Evolutionary conservation across 2,888 invertebrate genomes (phyloP), one percentile per base, ranked within the genome.

Genomic region (Nipponacmea schrenckii): DNA sequence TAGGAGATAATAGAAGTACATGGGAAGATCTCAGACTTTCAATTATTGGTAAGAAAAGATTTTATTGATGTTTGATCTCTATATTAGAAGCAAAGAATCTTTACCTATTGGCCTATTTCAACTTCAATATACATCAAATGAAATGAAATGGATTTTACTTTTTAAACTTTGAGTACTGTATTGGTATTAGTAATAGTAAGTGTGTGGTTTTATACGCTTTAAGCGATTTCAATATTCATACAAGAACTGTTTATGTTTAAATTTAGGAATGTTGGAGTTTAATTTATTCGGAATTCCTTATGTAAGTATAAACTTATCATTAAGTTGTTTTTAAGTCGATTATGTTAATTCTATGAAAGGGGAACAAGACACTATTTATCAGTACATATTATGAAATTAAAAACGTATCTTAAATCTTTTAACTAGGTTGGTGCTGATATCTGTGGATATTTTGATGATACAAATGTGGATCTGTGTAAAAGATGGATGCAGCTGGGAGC

Each of bases 231-330:
- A n/a, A n/a, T n/a, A n/a, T n/a, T n/a, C n/a, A n/a, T n/a, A n/a
- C n/a, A n/a, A n/a, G n/a, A 8, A 7, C 39, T 39, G 10, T 39
- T 39, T 39, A 39, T 39, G 4, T 39, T 39, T 10, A 39, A 62
- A 77, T 75, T n/a, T 80, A 82, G 86, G 86, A 8, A 87, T 94
- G 75, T 88, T 95, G 62, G 92, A 92, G 84, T 94, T 93, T 89
- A 93, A 93, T 83, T 86, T 95, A 74, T 95, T 94, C 89, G 95
- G 95, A 24, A 91, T 95, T 39, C 94, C 95, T 1, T 91, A 95
- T 91, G 93, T 87, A 78, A 83, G 85, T 85, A 66, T n/a, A 56
- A 5, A 10, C 4, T 4, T 20, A 26, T 67, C 20, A 0, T 4
- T 8, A 67, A 17, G 17, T 12, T 45, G 24, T 15, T 24, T 14